These are phyloP conservation scores for Drosophila sordidapex DNA, from an alignment of 2,888 invertebrate species.

Conservation along the genomic window DNA sequence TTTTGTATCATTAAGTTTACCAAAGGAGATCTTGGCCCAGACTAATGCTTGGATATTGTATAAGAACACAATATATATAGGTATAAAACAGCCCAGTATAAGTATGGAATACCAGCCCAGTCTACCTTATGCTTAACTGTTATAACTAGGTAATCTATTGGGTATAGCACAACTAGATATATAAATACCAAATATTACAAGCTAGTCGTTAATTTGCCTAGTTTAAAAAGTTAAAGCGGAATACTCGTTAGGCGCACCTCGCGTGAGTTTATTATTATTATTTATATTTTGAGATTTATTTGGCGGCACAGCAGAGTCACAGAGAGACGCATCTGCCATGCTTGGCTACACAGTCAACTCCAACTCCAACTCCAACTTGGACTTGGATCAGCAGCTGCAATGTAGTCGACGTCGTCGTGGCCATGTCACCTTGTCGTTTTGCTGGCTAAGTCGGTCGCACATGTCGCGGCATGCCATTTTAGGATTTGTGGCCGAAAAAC, in stretches of 20 bases:
- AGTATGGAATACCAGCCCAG: neutral
- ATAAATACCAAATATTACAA: neutral
- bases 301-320: constrained; percentile 41
- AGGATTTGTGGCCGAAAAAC: constrained; percentile 77
- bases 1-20: neutral
- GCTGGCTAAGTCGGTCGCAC: constrained; percentile 79
- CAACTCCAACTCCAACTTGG: constrained; percentile 41
- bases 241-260: constrained; percentile 34
- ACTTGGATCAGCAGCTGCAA: constrained; percentile 52
- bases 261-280: constrained; percentile 57
- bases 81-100: neutral
- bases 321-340: constrained; percentile 69
- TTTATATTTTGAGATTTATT: constrained; percentile 72
- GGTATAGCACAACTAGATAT: neutral
- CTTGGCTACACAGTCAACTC: constrained; percentile 44
- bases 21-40: neutral
- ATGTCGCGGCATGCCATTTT: constrained; percentile 81
- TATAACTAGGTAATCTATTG: neutral
- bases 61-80: too few relatives aligned
- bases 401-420: constrained; percentile 28
- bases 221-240: neutral
- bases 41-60: neutral
- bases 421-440: constrained; percentile 73
- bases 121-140: too few relatives aligned
- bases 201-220: neutral